Conservation (phyloP, 2,888 invertebrate species). For the Plagiodera versicolora region DNA sequence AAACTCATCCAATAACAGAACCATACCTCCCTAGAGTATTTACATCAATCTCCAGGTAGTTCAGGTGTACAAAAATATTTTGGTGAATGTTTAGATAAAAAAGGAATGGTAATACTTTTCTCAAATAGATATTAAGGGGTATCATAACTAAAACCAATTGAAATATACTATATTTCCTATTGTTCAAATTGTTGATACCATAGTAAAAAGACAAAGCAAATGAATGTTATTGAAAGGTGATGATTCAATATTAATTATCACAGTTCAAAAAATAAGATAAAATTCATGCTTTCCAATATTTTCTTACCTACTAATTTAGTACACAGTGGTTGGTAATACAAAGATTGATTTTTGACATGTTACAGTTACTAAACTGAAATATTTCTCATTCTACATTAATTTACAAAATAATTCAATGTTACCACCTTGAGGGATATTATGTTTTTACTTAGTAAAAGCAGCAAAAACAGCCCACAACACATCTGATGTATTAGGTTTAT, state of each 20-base stretch:
- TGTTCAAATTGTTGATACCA: slow-evolving; percentile 13
- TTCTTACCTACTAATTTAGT: slow-evolving; percentile 21
- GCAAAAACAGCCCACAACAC: slow-evolving; percentile 99
- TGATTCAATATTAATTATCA: slow-evolving; percentile 22
- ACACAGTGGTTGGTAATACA: slow-evolving; percentile 14
- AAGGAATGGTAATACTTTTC: no score
- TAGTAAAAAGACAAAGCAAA: slow-evolving; percentile 18
- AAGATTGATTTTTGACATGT: slow-evolving; percentile 12
- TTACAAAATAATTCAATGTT: slow-evolving; percentile 31
- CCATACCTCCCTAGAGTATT: no score
- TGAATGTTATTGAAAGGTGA: slow-evolving; percentile 14
- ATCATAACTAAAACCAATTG: no score
- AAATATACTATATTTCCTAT: no score
- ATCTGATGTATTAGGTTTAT: slow-evolving; percentile 88
- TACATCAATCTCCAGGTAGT: no score
- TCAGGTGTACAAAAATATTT: no score
- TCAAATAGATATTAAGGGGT: no score
- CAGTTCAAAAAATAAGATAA: slow-evolving; percentile 18
- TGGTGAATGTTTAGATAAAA: no score
- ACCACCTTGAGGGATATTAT: slow-evolving; percentile 27
- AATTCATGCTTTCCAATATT: neutral
- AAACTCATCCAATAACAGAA: neutral
- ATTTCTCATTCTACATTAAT: slow-evolving; percentile 24
- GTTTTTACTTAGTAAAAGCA: slow-evolving; percentile 90
- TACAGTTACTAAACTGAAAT: slow-evolving; percentile 19